Conservation (phyloP, 2,113 vertebrate genomes). For the Syngnathus floridae region DNA sequence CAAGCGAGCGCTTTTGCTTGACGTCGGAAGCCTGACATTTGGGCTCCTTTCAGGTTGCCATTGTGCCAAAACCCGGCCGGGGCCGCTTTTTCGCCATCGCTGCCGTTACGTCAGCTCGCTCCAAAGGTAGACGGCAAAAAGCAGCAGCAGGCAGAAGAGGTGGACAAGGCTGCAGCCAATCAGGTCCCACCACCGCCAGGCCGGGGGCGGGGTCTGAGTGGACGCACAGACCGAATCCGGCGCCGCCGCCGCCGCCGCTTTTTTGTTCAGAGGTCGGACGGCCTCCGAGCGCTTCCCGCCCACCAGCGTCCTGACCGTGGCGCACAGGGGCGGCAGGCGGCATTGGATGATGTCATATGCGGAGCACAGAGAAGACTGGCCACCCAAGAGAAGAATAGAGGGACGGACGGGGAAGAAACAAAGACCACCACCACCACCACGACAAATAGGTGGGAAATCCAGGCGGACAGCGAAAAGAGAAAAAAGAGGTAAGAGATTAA, state of each 20-base stretch:
- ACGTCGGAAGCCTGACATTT: neutral
- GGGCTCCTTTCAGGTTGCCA: neutral
- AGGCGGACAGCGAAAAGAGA: slow-evolving; percentile 47
- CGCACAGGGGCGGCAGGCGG: slow-evolving; percentile 80
- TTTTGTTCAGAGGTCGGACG: slow-evolving; percentile 14
- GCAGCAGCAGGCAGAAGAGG: slow-evolving; percentile 83
- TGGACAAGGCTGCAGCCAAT: slow-evolving; percentile 89
- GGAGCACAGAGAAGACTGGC: slow-evolving; percentile 89
- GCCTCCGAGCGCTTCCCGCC: slow-evolving; percentile 55
- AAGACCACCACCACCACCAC: neutral
- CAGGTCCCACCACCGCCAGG: slow-evolving; percentile 88
- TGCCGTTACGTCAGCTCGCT: slow-evolving; percentile 77
- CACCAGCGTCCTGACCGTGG: slow-evolving; percentile 79
- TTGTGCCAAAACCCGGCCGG: neutral
- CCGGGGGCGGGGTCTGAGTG: slow-evolving; percentile 76
- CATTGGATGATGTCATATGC: slow-evolving; percentile 90
- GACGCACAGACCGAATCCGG: slow-evolving; percentile 71
- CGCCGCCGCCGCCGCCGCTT: neutral
- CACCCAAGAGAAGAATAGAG: slow-evolving; percentile 63
- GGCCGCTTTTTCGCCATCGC: neutral
- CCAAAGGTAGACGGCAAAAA: slow-evolving; percentile 87
- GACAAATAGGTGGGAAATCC: slow-evolving; percentile 29
- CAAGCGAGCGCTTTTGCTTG: neutral
- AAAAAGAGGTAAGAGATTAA: slow-evolving; percentile 59
- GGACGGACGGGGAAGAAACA: slow-evolving; percentile 43